phyloP scores from a whole-genome alignment of 1,140 invertebrate genomes.

The Calycopis cecrops region DNA sequence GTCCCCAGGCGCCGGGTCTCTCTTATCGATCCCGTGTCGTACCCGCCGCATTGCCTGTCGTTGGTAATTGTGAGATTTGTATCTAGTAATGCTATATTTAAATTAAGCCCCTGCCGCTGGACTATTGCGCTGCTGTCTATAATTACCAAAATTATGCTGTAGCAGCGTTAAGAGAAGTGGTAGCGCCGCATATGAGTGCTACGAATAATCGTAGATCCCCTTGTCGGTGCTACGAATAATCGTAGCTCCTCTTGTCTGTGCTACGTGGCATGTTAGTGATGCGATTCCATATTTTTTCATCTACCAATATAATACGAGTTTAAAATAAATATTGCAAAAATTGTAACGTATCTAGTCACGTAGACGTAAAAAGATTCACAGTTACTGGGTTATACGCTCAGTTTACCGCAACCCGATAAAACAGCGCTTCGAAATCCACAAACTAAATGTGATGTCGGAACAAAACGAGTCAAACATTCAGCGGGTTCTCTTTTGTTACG shows the following conservation, averaged over 20 bases:
- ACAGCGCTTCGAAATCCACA: neutral
- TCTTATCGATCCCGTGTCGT: constrained; percentile 75
- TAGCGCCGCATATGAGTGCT: neutral
- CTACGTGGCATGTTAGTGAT: no score
- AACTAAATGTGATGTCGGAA: neutral
- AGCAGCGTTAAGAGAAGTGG: neutral
- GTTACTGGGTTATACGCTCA: no score
- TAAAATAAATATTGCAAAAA: no score
- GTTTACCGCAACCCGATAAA: neutral
- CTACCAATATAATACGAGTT: no score
- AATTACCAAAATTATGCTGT: neutral
- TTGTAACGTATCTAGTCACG: no score
- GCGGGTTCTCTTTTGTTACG: constrained; percentile 1
- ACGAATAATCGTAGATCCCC: neutral
- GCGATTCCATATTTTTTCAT: no score
- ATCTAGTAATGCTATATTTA: no score
- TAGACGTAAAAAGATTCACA: no score
- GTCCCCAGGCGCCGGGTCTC: constrained; percentile 51
- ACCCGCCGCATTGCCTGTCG: constrained; percentile 79
- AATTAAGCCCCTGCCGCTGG: no score
- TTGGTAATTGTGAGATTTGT: no score
- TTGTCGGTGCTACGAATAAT: no score
- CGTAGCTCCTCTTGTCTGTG: no score
- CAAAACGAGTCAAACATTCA: neutral
- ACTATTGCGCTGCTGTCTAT: neutral